These are phyloP conservation scores for Hippocampus zosterae DNA, from an alignment of 2,113 vertebrate genomes.

Conservation along the genomic window DNA sequence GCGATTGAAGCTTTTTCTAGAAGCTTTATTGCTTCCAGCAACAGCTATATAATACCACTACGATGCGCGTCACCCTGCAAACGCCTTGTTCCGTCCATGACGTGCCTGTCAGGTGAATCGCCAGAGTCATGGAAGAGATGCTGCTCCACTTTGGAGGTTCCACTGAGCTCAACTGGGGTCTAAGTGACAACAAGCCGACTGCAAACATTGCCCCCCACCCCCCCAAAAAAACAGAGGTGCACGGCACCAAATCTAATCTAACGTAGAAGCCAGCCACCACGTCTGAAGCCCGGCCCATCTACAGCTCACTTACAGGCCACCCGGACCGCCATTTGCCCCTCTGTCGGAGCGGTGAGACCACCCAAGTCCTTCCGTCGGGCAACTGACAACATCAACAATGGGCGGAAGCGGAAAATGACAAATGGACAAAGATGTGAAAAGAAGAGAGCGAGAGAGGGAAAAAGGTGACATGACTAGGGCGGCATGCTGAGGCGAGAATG, in stretches of 20 bases:
- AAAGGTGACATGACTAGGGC: conserved; percentile 12
- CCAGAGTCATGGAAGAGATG: neutral
- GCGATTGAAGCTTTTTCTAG: too few relatives aligned
- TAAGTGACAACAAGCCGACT: neutral
- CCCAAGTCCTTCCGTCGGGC: conserved; percentile 87
- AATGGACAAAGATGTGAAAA: conserved; percentile 22
- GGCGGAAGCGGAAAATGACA: conserved; percentile 35
- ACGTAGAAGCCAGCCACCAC: neutral
- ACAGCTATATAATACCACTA: neutral
- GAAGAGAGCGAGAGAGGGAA: neutral
- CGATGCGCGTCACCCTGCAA: neutral
- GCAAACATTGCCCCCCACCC: too few relatives aligned
- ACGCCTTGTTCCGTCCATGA: neutral
- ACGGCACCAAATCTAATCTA: conserved; percentile 12
- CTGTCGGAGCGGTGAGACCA: conserved; percentile 80
- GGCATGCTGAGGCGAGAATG: conserved; percentile 47
- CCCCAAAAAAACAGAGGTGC: neutral
- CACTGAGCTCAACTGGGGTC: neutral
- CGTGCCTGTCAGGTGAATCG: neutral
- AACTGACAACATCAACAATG: conserved; percentile 76
- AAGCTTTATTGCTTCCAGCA: neutral
- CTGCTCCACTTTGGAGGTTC: neutral
- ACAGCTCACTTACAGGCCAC: conserved; percentile 51
- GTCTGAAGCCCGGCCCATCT: neutral
- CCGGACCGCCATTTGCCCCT: conserved; percentile 58